These are phyloP conservation scores for Anarsia innoxiella DNA, from an alignment of 2,888 invertebrate species.

Conservation along the genomic window DNA sequence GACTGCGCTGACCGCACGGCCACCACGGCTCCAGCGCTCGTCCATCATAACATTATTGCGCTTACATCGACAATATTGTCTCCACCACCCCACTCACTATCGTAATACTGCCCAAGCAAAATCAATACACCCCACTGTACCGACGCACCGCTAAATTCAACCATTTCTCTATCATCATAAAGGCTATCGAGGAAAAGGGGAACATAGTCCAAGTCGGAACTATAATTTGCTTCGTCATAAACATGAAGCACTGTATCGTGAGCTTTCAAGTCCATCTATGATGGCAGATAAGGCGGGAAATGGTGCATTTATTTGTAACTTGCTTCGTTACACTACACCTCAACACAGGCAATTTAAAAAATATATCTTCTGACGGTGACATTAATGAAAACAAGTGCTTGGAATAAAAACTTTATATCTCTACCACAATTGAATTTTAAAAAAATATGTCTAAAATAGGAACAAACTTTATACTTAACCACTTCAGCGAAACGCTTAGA, in stretches of 20 bases:
- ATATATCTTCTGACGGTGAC: too few species aligned
- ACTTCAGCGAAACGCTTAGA: conserved; percentile 21
- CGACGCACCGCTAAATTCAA: conserved; percentile 12
- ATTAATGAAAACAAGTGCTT: too few species aligned
- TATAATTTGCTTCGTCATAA: conserved; percentile 47
- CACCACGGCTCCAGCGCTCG: conserved; percentile 40
- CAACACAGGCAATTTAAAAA: too few species aligned
- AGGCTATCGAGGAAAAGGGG: background rate
- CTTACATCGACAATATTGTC: conserved; percentile 73
- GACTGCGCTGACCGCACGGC: conserved; percentile 62
- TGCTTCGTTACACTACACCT: too few species aligned
- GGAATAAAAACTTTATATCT: too few species aligned
- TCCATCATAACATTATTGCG: conserved; percentile 71
- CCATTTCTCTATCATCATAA: conserved; percentile 14
- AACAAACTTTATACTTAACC: too few species aligned
- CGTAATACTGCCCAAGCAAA: conserved; percentile 20
- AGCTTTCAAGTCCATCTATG: conserved; percentile 26
- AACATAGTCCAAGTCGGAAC: conserved; percentile 27
- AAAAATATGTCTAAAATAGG: too few species aligned
- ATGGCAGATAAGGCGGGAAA: conserved; percentile 19
- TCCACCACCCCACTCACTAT: conserved; percentile 14
- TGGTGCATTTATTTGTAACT: conserved; percentile 5
- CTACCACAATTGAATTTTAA: too few species aligned
- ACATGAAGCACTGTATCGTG: conserved; percentile 35
- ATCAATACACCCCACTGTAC: conserved; percentile 39